Base-by-base conservation (phyloP, 2,797 vertebrate species). In the Cynodonichthys magdalenae region DNA sequence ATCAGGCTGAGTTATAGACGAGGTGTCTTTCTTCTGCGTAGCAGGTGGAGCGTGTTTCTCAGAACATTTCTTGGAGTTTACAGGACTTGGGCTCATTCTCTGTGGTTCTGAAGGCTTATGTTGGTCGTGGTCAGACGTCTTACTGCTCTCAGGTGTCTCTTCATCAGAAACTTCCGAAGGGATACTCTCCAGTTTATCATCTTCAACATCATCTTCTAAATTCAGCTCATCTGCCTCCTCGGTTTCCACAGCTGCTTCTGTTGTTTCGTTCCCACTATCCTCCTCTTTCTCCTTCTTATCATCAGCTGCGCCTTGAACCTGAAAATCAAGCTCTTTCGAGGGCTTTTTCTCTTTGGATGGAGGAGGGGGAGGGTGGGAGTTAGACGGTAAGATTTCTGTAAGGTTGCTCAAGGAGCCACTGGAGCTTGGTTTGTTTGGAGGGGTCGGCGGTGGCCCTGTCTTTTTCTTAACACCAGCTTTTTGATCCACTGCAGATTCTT, bases 291-390 rank as follows among this genome's bases (percentile, higher is more conserved):
- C 27, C 4, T 55, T n/a, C 31, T 50, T 59, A 42, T 75, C 78
- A 12, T 86, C 75, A 47, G 42, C 27, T 15, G 49, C 47, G 4
- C 1, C 52, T 52, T 64, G 10, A 3, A 24, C 51, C 54, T 82
- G 71, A 29, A 67, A 29, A 27, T 47, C 65, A 4, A 44, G 49
- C 39, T 75, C 56, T 53, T 46, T 36, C 7, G 51, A 61, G 28
- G 91, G 90, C 71, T 93, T 93, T 48, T 76, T 87, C 9, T 89
- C 75, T 81, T 92, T 94, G 57, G 87, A 88, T 31, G 94, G 94
- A 59, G 90, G 92, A 46, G 83, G 47, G 0, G 90, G 94, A 66
- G 90, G 85, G 31, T 81, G 76, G 6, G 76, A 1, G 2, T 53
- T 80, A 24, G 75, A 47, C 6, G 87, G 82, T 2, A 71, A 47